These are phyloP conservation scores for Hydractinia echinata DNA, from an alignment of 30 jellyfish, hydroid and myxozoan genomes.

Conservation along the genomic window DNA sequence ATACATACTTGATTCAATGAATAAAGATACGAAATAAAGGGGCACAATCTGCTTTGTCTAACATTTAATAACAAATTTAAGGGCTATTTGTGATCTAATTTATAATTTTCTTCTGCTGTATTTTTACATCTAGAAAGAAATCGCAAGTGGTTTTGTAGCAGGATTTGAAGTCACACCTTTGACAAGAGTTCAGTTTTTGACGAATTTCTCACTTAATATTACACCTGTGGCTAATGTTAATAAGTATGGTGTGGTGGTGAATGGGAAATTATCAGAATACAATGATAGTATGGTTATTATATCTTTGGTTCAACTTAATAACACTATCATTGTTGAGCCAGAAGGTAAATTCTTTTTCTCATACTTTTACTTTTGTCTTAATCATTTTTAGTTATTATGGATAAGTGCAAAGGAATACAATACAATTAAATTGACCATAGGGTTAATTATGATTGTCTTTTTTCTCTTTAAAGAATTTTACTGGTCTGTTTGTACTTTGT, in stretches of 20 bases:
- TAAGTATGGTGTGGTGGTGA: not conserved
- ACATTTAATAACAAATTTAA: not conserved
- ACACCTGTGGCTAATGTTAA: not conserved
- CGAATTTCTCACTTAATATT: not conserved
- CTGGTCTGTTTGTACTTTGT: too few species aligned
- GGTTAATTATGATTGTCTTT: too few species aligned
- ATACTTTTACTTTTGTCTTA: not conserved
- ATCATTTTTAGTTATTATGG: too few species aligned
- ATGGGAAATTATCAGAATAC: not conserved
- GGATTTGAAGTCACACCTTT: not conserved
- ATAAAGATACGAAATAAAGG: not conserved
- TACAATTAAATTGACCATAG: too few species aligned
- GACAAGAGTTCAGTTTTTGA: not conserved
- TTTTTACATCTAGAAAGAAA: not conserved
- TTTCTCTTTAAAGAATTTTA: too few species aligned
- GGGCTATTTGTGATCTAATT: not conserved
- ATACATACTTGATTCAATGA: not conserved
- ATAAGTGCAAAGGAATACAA: too few species aligned
- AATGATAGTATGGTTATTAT: not conserved
- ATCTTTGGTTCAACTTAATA: not conserved
- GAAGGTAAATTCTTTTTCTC: not conserved
- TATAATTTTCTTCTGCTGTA: not conserved
- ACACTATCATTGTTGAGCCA: not conserved
- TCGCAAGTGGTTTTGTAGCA: not conserved
- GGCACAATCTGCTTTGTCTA: too few species aligned